These are phyloP conservation scores for Cotesia glomerata DNA, from an alignment of 1,140 invertebrate species.

Conservation along the genomic window DNA sequence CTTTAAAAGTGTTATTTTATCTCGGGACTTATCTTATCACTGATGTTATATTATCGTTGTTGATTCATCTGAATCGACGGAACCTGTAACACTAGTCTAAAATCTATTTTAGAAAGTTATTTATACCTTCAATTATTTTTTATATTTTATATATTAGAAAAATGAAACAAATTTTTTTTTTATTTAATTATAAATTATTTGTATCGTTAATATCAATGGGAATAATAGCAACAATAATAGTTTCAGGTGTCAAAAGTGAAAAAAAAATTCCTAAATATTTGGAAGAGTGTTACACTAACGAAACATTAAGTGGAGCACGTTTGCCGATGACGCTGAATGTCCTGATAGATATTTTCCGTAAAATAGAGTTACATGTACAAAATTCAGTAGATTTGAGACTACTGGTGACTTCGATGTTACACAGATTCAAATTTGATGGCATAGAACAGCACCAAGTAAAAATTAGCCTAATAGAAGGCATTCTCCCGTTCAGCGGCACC, in stretches of 20 bases:
- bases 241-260: conserved; percentile 26
- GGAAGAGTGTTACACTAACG: conserved; percentile 62
- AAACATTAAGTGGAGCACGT: conserved; percentile 43
- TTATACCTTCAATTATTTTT: too few relatives aligned
- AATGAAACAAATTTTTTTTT: too few relatives aligned
- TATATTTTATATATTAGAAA: too few relatives aligned
- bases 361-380: conserved; percentile 59
- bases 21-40: conserved; percentile 29
- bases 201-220: not conserved
- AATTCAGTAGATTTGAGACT: conserved; percentile 59
- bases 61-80: conserved; percentile 23
- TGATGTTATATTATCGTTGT: conserved; percentile 11
- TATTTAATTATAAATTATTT: not conserved
- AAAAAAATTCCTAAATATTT: conserved; percentile 58
- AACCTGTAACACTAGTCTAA: not conserved
- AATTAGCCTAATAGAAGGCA: conserved; percentile 52
- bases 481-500: conserved; percentile 67
- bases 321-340: conserved; percentile 63
- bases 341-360: conserved; percentile 64
- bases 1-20: not conserved
- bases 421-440: conserved; percentile 70
- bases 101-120: not conserved
- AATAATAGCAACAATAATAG: conserved; percentile 4
- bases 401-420: conserved; percentile 63
- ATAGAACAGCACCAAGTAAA: conserved; percentile 62